Evolutionary conservation across 2,113 vertebrate genomes (phyloP).

Genomic region (Anhinga anhinga): DNA sequence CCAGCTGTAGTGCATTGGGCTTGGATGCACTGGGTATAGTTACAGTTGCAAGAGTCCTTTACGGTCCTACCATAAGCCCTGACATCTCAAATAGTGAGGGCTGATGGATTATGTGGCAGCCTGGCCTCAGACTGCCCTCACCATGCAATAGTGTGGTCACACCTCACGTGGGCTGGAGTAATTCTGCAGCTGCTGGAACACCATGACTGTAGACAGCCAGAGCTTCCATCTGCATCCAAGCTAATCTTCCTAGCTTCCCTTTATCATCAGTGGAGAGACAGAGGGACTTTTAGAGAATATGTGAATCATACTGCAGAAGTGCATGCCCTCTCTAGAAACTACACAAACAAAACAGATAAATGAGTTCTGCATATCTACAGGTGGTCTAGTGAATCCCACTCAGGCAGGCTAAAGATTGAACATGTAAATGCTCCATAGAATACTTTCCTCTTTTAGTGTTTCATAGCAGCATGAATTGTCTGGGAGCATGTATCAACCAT

Average conservation of each 20-base stretch:
- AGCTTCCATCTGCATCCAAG: neutral
- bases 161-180: neutral
- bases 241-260: neutral
- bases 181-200: neutral
- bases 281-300: neutral
- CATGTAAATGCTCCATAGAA: neutral
- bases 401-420: neutral
- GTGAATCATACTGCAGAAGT: neutral
- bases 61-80: neutral
- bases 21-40: neutral
- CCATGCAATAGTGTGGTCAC: neutral
- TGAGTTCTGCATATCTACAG: neutral
- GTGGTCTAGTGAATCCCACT: neutral
- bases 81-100: neutral
- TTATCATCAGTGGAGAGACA: neutral
- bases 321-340: neutral
- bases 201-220: neutral
- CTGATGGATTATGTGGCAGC: neutral
- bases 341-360: neutral
- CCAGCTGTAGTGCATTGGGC: neutral
- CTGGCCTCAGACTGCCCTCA: neutral
- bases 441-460: neutral
- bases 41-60: neutral
- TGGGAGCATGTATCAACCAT: neutral
- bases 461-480: neutral